A percentile compares a stretch with the other conserved stretches of the same genome.
Evolutionary conservation across 1,140 invertebrate genomes (phyloP).

Genomic region (Eupeodes corollae): DNA sequence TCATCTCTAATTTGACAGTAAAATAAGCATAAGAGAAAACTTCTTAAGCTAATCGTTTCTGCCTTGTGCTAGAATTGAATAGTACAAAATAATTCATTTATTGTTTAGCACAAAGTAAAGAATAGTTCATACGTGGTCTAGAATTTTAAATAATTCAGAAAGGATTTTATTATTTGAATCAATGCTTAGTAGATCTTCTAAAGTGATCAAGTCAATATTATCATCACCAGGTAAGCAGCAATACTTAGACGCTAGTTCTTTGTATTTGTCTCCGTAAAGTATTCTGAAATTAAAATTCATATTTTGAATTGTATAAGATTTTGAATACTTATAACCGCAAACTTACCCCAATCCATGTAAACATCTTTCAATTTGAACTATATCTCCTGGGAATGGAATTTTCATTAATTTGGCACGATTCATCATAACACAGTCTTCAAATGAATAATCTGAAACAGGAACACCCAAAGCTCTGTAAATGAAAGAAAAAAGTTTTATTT

Average conservation of each 20-base stretch:
- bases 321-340: neutral
- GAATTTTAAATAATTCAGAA: constrained; percentile 25
- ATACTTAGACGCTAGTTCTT: constrained; percentile 17
- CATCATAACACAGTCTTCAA: constrained; percentile 82
- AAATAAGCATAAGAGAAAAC: constrained; percentile 26
- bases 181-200: constrained; percentile 21
- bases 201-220: constrained; percentile 24
- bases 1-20: constrained; percentile 28
- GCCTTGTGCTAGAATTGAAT: constrained; percentile 12
- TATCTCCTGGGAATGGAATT: constrained; percentile 57
- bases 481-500: constrained; percentile 1
- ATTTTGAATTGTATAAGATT: neutral
- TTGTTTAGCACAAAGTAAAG: neutral
- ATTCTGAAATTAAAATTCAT: constrained; percentile 8
- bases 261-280: constrained; percentile 16
- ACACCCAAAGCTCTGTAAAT: constrained; percentile 59
- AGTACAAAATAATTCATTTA: neutral
- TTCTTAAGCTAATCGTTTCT: constrained; percentile 26
- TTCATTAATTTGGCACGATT: constrained; percentile 68
- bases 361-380: constrained; percentile 68
- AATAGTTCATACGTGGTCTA: constrained; percentile 22
- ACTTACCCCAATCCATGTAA: constrained; percentile 54
- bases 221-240: constrained; percentile 18
- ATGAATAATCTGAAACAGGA: constrained; percentile 83
- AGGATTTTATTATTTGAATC: constrained; percentile 20